Conservation (phyloP, 1,140 invertebrate species). For the Chelonus insularis region DNA sequence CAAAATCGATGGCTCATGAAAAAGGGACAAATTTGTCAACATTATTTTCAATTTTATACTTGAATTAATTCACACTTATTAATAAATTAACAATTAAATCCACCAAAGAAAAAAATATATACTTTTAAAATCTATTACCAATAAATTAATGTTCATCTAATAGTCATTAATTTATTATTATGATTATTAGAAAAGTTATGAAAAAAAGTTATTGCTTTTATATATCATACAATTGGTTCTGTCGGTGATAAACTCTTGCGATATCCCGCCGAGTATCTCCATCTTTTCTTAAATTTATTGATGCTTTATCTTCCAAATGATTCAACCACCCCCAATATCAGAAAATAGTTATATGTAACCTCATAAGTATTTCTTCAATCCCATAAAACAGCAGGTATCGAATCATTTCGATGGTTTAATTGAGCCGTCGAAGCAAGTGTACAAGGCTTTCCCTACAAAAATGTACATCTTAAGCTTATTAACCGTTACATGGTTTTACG, state of each 20-base stretch:
- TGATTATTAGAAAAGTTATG: too few species aligned
- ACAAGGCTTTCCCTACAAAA: too few species aligned
- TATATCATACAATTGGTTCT: background rate
- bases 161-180: background rate
- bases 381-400: conserved; percentile 50
- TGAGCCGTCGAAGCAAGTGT: conserved; percentile 39
- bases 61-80: background rate
- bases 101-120: background rate
- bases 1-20: background rate
- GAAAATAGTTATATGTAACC: conserved; percentile 14
- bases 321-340: conserved; percentile 16
- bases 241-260: conserved; percentile 1
- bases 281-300: conserved; percentile 15
- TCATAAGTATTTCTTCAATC: conserved; percentile 24
- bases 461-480: too few species aligned
- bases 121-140: background rate
- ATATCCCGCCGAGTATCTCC: conserved; percentile 9
- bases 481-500: too few species aligned
- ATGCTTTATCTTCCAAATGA: conserved; percentile 12
- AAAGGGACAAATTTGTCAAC: background rate
- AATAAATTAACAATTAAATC: background rate
- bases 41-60: background rate
- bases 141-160: background rate
- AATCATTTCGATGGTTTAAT: conserved; percentile 46
- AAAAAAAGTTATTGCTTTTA: background rate